phyloP scores from a whole-genome alignment of 92 coral and sea anemone species.

The Pocillopora meandrina region DNA sequence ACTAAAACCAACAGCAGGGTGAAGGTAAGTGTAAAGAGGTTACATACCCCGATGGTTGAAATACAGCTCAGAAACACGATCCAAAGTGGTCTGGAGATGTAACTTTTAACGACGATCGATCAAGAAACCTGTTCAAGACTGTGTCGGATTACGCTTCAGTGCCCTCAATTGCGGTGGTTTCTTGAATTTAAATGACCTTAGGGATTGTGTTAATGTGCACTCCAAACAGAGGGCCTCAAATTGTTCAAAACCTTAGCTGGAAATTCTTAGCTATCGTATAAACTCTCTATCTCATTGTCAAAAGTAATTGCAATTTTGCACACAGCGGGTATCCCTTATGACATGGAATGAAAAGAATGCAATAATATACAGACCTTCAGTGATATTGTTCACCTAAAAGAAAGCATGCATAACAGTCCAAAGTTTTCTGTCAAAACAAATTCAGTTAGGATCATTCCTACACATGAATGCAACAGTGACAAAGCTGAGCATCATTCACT shows the following conservation, averaged over 20 bases:
- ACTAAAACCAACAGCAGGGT: not conserved
- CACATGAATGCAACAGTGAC: too few relatives aligned
- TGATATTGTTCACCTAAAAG: constrained; percentile 22
- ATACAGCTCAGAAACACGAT: not conserved
- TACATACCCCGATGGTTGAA: constrained; percentile 17
- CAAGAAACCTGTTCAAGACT: not conserved
- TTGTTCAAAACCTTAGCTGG: not conserved
- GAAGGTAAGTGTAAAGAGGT: constrained; percentile 7
- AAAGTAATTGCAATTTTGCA: constrained; percentile 28
- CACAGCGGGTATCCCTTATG: constrained; percentile 37
- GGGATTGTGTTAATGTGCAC: constrained; percentile 13
- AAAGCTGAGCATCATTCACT: too few relatives aligned
- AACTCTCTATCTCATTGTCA: constrained; percentile 15
- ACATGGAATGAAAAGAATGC: constrained; percentile 58
- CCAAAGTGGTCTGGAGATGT: not conserved
- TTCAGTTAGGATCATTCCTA: too few relatives aligned
- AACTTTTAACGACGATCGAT: not conserved
- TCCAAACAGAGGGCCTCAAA: not conserved
- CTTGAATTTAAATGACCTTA: constrained; percentile 40
- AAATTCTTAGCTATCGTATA: not conserved
- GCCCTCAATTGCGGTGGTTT: not conserved
- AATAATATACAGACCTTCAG: constrained; percentile 3
- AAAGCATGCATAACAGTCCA: not conserved
- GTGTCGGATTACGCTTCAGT: constrained; percentile 12
- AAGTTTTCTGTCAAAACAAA: not conserved